These are phyloP conservation scores for Aphidius colemani DNA, from an alignment of 2,888 invertebrate genomes.

Conservation along the genomic window DNA sequence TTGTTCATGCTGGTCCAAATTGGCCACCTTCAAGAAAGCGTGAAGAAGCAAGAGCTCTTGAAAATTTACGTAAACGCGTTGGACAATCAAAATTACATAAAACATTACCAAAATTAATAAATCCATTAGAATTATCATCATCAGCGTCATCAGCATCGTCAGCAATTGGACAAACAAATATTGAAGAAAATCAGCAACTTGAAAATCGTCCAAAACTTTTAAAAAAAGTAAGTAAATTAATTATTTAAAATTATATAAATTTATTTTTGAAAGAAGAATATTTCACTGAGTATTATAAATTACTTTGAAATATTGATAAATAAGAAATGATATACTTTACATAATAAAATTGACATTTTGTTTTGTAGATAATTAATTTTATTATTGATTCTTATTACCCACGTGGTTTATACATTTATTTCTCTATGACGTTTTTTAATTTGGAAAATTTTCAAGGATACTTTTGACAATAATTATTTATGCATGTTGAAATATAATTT, in stretches of 20 bases:
- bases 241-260: too few species aligned
- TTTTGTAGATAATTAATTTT: too few species aligned
- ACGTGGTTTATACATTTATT: too few species aligned
- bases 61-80: slow-evolving; percentile 73
- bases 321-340: too few species aligned
- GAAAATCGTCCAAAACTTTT: slow-evolving; percentile 71
- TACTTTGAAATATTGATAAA: neutral
- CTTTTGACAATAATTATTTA: too few species aligned
- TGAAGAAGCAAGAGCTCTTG: slow-evolving; percentile 73
- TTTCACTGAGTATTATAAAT: neutral
- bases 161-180: slow-evolving; percentile 46
- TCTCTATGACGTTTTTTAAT: too few species aligned
- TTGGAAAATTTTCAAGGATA: too few species aligned
- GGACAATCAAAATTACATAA: slow-evolving; percentile 64
- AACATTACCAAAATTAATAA: slow-evolving; percentile 64
- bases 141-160: slow-evolving; percentile 46
- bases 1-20: slow-evolving; percentile 55
- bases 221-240: slow-evolving; percentile 60
- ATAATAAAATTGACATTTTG: too few species aligned
- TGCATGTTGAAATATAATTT: too few species aligned
- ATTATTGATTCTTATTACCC: too few species aligned
- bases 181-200: slow-evolving; percentile 60
- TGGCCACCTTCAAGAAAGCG: slow-evolving; percentile 70
- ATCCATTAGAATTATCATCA: slow-evolving; percentile 57
- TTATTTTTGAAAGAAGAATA: too few species aligned